Evolutionary conservation across 2,888 invertebrate species (phyloP).

Genomic region (Octonoba sinensis): DNA sequence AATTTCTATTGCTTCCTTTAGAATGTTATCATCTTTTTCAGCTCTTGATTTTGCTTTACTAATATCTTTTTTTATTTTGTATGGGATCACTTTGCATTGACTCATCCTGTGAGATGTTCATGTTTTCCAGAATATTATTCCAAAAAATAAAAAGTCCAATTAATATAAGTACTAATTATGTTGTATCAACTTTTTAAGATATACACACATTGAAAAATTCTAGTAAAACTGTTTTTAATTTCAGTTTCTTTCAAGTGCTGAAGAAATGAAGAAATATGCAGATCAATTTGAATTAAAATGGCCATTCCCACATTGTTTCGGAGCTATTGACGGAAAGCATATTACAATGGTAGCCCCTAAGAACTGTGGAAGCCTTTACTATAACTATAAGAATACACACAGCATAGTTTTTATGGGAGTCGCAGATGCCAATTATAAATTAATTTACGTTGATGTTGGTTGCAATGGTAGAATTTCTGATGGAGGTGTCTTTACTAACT

Average conservation of each 20-base stretch:
- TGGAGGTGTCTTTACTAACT: constrained; percentile 8
- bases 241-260: constrained; percentile 1
- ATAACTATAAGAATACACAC: not conserved
- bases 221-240: too few relatives aligned
- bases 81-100: too few relatives aligned
- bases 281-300: not conserved
- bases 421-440: constrained; percentile 4
- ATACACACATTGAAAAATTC: too few relatives aligned
- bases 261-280: not conserved
- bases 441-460: constrained; percentile 3
- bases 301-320: constrained; percentile 19
- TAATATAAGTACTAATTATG: too few relatives aligned
- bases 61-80: too few relatives aligned
- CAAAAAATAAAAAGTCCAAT: too few relatives aligned
- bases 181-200: too few relatives aligned
- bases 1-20: too few relatives aligned
- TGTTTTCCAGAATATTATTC: too few relatives aligned
- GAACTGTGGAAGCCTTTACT: constrained; percentile 13
- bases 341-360: constrained; percentile 3
- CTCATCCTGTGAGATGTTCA: too few relatives aligned
- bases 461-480: constrained; percentile 7
- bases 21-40: too few relatives aligned
- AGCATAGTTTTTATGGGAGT: constrained; percentile 20
- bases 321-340: constrained; percentile 20
- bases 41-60: too few relatives aligned